These are phyloP conservation scores for Epinotia ramella DNA, from an alignment of 2,888 invertebrate species.

Conservation along the genomic window DNA sequence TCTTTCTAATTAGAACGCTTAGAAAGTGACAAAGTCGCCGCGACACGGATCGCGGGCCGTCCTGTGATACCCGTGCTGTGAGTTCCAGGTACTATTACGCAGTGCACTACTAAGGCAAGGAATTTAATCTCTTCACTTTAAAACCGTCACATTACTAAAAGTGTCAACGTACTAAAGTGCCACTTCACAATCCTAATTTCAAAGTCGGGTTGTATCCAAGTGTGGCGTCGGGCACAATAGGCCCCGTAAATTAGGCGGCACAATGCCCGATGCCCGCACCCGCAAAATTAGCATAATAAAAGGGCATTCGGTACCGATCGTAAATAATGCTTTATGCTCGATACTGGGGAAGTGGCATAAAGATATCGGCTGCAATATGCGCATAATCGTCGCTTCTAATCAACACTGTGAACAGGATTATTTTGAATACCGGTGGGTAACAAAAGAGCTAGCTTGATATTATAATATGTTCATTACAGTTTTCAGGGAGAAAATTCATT, in stretches of 20 bases:
- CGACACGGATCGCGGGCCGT: too few relatives aligned
- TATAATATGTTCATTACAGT: background rate
- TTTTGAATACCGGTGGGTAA: too few relatives aligned
- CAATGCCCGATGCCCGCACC: conserved; percentile 32
- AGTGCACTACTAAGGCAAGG: background rate
- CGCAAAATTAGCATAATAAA: conserved; percentile 43
- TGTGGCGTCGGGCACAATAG: conserved; percentile 28
- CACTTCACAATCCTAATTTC: conserved; percentile 17
- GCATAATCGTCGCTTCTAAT: conserved; percentile 1
- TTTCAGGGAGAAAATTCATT: too few relatives aligned
- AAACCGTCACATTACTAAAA: background rate
- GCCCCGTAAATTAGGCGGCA: conserved; percentile 41
- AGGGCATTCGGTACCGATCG: conserved; percentile 43
- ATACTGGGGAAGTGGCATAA: conserved; percentile 16
- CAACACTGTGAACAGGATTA: background rate
- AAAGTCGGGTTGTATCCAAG: conserved; percentile 30
- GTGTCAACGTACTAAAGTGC: conserved; percentile 2
- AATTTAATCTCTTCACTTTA: background rate
- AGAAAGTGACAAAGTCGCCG: too few relatives aligned
- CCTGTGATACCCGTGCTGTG: too few relatives aligned
- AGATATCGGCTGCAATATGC: conserved; percentile 19
- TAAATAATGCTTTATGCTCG: conserved; percentile 42
- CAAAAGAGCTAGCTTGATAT: background rate
- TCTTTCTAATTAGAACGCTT: too few relatives aligned
- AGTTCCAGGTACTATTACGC: background rate